Conservation (phyloP, 2,113 vertebrate species). For the Syngnathoides biaculeatus region DNA sequence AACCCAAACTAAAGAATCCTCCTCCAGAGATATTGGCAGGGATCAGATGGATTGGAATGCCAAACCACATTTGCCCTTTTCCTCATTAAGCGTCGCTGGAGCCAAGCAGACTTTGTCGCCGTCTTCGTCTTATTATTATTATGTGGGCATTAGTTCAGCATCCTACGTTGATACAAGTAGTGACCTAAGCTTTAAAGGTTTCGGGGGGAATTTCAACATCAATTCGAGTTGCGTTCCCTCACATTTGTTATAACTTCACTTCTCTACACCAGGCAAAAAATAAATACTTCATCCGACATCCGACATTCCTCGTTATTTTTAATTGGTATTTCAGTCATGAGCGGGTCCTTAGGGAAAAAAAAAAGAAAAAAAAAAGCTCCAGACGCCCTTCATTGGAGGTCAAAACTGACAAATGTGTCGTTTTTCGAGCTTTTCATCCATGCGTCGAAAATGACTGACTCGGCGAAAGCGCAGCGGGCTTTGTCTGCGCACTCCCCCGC, state of each 20-base stretch:
- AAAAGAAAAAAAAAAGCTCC: too few species aligned
- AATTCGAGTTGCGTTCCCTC: background rate
- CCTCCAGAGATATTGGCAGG: too few species aligned
- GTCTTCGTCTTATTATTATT: constrained; percentile 9
- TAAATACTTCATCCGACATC: background rate
- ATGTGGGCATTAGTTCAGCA: constrained; percentile 27
- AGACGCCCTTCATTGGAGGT: too few species aligned
- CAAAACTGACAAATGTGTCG: background rate
- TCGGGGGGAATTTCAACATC: constrained; percentile 31
- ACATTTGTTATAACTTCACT: background rate
- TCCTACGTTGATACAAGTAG: constrained; percentile 10
- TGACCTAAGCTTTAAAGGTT: constrained; percentile 56
- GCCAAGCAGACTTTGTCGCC: constrained; percentile 1
- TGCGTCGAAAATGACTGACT: background rate
- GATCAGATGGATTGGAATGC: background rate
- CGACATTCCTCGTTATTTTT: too few species aligned
- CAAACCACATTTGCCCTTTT: constrained; percentile 13
- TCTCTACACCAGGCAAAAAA: background rate
- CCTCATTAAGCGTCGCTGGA: constrained; percentile 20
- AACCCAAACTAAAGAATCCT: background rate
- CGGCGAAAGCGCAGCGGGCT: background rate
- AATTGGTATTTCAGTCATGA: too few species aligned
- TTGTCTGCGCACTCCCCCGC: constrained; percentile 29
- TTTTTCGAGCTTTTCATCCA: background rate
- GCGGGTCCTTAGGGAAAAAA: too few species aligned